phyloP scores from a whole-genome alignment of 2,888 invertebrate species.

The Ellobium chinense region DNA sequence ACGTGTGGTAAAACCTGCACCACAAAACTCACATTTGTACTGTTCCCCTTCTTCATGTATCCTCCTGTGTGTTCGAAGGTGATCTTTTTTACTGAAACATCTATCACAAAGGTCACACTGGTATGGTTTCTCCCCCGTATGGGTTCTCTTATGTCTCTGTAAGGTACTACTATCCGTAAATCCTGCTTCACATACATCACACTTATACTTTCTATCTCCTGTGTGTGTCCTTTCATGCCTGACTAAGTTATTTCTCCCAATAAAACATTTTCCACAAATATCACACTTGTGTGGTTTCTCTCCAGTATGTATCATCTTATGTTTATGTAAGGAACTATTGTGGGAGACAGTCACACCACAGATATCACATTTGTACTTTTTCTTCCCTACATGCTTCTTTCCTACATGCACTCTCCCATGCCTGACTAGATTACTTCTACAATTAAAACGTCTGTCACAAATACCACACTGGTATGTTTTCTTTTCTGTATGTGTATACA shows the following conservation, averaged over 20 bases:
- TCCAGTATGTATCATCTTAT: constrained; percentile 46
- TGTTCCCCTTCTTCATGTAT: too few relatives aligned
- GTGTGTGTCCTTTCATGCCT: constrained; percentile 43
- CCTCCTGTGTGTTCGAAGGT: too few relatives aligned
- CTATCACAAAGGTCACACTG: too few relatives aligned
- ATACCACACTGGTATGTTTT: constrained; percentile 30
- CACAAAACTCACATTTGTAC: too few relatives aligned
- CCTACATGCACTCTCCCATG: constrained; percentile 7
- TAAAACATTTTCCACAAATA: constrained; percentile 36
- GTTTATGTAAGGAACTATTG: neutral
- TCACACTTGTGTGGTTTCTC: constrained; percentile 40
- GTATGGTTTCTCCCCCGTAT: too few relatives aligned
- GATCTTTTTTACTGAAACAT: too few relatives aligned
- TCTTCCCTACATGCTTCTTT: too few relatives aligned
- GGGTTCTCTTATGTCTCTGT: too few relatives aligned
- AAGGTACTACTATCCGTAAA: too few relatives aligned
- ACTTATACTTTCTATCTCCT: constrained; percentile 41
- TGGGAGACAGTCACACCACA: constrained; percentile 4
- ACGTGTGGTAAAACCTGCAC: too few relatives aligned
- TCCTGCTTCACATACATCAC: constrained; percentile 21
- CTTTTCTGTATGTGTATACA: neutral
- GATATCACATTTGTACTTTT: constrained; percentile 2
- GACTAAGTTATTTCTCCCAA: constrained; percentile 29
- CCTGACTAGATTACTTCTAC: too few relatives aligned
- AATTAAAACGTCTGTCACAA: constrained; percentile 12